Conservation (phyloP, 2,113 vertebrate species). For the Nothocercus nigrocapillus region DNA sequence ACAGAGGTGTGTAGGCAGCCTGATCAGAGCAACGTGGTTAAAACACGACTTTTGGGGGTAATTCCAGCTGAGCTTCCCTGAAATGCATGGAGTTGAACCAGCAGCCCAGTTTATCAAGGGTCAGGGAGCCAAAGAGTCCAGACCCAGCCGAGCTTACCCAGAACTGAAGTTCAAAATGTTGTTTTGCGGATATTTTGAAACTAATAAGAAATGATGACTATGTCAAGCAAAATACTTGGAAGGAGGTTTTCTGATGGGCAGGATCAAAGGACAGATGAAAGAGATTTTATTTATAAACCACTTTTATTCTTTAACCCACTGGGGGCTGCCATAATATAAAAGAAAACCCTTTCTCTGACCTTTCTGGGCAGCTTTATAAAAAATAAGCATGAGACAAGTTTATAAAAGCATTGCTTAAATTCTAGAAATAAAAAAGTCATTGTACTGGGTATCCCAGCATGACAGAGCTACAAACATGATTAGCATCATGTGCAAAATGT, state of each 20-base stretch:
- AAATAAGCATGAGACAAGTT: slow-evolving; percentile 39
- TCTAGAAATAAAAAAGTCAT: slow-evolving; percentile 46
- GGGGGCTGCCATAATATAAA: slow-evolving; percentile 34
- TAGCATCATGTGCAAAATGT: slow-evolving; percentile 26
- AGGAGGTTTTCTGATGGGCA: neutral
- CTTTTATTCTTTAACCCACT: slow-evolving; percentile 53
- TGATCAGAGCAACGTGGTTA: accelerated
- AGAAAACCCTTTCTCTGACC: slow-evolving; percentile 48
- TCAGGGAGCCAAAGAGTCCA: neutral
- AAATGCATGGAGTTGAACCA: neutral
- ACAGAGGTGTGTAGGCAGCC: neutral
- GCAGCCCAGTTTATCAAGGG: neutral
- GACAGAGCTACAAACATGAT: neutral
- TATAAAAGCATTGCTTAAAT: slow-evolving; percentile 48
- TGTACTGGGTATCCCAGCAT: neutral
- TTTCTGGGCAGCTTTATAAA: slow-evolving; percentile 49
- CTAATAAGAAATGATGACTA: slow-evolving; percentile 10
- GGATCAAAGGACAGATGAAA: slow-evolving; percentile 63
- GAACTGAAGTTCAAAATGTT: neutral
- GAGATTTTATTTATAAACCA: slow-evolving; percentile 58
- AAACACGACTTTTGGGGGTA: neutral
- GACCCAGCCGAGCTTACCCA: neutral
- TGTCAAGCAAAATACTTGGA: slow-evolving; percentile 15
- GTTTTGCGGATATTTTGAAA: slow-evolving; percentile 46
- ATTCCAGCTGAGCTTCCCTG: neutral